Evolutionary conservation across 2,113 vertebrate species (phyloP).

Genomic region (Desmodus rotundus): DNA sequence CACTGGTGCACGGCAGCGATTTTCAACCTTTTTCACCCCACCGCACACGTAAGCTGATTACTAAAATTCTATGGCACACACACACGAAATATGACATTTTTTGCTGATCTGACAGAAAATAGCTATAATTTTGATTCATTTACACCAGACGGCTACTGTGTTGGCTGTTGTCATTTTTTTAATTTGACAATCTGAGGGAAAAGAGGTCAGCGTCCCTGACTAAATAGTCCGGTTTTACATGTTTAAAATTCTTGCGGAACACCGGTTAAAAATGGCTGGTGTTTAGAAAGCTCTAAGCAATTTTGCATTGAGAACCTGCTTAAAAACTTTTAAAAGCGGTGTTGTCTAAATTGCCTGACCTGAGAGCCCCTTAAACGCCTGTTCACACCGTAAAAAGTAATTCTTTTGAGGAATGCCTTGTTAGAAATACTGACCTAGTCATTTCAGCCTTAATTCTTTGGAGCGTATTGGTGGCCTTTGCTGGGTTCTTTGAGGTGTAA

Average conservation of each 20-base stretch:
- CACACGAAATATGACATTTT: not conserved
- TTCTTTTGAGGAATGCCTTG: not conserved
- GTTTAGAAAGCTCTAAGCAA: not conserved
- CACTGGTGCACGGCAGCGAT: not conserved
- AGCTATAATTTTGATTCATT: not conserved
- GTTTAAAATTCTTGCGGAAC: not conserved
- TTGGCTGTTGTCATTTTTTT: not conserved
- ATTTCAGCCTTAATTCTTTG: not conserved
- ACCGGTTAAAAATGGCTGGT: not conserved
- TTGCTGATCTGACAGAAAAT: not conserved
- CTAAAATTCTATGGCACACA: not conserved
- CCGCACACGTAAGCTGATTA: too few relatives aligned
- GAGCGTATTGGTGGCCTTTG: not conserved
- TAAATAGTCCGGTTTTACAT: not conserved
- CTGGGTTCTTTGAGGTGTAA: not conserved
- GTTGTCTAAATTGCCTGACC: not conserved
- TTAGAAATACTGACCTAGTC: not conserved
- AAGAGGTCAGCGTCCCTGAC: not conserved
- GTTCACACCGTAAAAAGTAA: not conserved
- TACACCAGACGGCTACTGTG: not conserved
- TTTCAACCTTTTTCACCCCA: not conserved
- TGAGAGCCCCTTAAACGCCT: not conserved
- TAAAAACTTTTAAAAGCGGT: not conserved
- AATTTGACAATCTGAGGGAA: not conserved
- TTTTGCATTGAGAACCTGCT: not conserved